Base-by-base conservation (phyloP, 2,888 invertebrate species). In the Diloba caeruleocephala region DNA sequence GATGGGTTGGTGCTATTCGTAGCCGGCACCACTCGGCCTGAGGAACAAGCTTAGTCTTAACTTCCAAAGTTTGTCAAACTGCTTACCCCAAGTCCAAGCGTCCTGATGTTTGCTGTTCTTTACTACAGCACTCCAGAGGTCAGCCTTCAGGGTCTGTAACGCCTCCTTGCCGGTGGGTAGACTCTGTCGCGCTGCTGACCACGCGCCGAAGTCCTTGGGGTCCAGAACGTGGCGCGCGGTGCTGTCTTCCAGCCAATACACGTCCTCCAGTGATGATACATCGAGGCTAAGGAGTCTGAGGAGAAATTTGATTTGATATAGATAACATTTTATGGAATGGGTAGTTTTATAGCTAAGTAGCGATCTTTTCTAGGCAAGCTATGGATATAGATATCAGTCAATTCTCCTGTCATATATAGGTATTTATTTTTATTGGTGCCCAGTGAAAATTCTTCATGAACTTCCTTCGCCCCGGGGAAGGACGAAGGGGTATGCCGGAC, bases 161-260 rank as follows among this genome's bases (percentile, higher is more conserved):
- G 96, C 96, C 64, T 96, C 95, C 87, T 97, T 97, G 69, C 97
- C 97, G 13, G 96, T 97, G 60, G 98, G 98, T 73, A 98, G 92
- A 51, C 96, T 96, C 88, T 97, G 97, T 2, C 97, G 94, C 25
- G 97, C 97, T 54, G 96, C 94, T 14, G 96, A 96, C 97, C 97
- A 98, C 66, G 95, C 90, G 51, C 95, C 94, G 89, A 97, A 96
- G 88, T 97, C 97, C 83, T 96, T 96, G 26, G 93, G 87, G 61
- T 96, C 96, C 56, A 98, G 94, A 13, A 96, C 95, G 75, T 96
- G 95, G 29, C 96, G 95, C 13, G 96, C 97, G 50, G 96, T 95
- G 50, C 95, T 95, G 87, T 98, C 98, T 85, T 98, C 97, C 82
- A 97, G 92, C 97, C 97, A 97, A 89, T 98, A 98, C 21, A 97